Conservation (phyloP, 2,797 vertebrate genomes). For the Galago senegalensis region DNA sequence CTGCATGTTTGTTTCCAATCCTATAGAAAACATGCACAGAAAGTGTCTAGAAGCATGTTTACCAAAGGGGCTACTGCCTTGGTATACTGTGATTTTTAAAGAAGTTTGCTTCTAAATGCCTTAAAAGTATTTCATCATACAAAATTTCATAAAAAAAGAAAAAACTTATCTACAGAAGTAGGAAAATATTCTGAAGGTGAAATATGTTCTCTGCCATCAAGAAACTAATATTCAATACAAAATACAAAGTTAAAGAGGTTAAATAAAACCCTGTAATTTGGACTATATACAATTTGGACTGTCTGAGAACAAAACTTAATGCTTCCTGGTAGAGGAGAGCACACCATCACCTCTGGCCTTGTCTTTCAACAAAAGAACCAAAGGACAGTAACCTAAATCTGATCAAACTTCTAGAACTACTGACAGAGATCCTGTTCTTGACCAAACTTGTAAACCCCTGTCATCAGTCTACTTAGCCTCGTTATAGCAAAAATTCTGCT, state of each 20-base stretch:
- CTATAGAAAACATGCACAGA: neutral
- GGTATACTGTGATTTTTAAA: constrained; percentile 39
- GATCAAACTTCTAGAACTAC: constrained; percentile 10
- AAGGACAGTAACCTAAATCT: constrained; percentile 15
- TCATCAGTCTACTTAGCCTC: neutral
- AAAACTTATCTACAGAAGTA: neutral
- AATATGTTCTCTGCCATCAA: constrained; percentile 46
- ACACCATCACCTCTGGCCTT: neutral
- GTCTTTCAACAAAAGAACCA: neutral
- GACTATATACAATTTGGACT: neutral
- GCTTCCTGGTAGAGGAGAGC: neutral
- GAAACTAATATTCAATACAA: constrained; percentile 37
- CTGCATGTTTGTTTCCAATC: neutral
- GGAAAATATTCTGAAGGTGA: constrained; percentile 46
- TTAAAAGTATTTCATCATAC: neutral
- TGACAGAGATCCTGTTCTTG: neutral
- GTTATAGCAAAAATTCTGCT: neutral
- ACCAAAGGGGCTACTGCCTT: neutral
- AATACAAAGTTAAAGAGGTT: constrained; percentile 50
- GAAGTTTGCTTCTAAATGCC: constrained; percentile 31
- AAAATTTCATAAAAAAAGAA: neutral
- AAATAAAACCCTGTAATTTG: constrained; percentile 45
- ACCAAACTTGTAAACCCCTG: neutral
- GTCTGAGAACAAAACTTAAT: neutral
- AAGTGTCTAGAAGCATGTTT: neutral